Conservation (phyloP, 2,113 vertebrate genomes). For the Solea senegalensis region DNA sequence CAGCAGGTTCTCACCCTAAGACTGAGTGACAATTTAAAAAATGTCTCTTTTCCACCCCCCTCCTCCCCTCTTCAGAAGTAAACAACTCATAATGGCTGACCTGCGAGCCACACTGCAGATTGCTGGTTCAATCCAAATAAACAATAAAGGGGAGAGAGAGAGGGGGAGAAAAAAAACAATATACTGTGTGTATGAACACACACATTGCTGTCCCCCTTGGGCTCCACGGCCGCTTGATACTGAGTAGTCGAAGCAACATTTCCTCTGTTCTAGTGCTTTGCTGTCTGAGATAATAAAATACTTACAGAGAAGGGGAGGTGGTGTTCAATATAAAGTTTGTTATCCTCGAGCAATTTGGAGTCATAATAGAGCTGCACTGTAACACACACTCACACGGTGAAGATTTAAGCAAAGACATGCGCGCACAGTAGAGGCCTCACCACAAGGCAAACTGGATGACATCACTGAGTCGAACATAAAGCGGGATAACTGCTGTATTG, state of each 20-base stretch:
- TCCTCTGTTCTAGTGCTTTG: constrained; percentile 26
- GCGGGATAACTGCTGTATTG: no score
- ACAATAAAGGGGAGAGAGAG: constrained; percentile 39
- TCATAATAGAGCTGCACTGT: constrained; percentile 21
- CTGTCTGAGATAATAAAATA: constrained; percentile 39
- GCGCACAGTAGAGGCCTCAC: neutral
- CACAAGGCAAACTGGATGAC: constrained; percentile 20
- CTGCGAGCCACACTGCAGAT: constrained; percentile 49
- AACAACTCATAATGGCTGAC: constrained; percentile 38
- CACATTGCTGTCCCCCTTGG: constrained; percentile 30
- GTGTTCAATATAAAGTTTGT: constrained; percentile 14
- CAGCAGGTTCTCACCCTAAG: constrained; percentile 39
- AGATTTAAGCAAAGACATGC: constrained; percentile 5
- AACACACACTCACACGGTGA: neutral
- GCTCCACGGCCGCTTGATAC: constrained; percentile 30
- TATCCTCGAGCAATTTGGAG: constrained; percentile 35
- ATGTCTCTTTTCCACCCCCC: constrained; percentile 24
- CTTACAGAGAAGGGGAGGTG: neutral
- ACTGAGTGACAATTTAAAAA: constrained; percentile 45
- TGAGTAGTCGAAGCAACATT: constrained; percentile 40
- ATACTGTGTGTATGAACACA: constrained; percentile 24
- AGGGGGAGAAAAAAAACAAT: neutral
- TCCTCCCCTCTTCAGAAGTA: constrained; percentile 16
- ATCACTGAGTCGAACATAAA: constrained; percentile 3
- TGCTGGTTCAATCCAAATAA: constrained; percentile 53